phyloP scores from a whole-genome alignment of 2,888 invertebrate genomes.

The Agrypnus murinus region DNA sequence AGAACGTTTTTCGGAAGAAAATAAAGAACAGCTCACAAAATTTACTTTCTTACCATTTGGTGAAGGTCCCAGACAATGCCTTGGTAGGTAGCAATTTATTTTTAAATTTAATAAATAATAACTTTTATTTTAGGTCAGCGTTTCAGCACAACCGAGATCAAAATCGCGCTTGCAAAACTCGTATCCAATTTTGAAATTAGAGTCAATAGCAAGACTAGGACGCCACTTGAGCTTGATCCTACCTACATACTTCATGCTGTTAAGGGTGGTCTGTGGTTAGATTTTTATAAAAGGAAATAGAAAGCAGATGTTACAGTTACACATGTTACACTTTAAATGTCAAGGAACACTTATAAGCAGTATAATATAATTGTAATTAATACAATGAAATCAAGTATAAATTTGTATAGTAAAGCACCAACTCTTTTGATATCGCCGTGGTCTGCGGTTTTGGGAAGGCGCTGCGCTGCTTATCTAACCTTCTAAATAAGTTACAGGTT shows the following conservation, averaged over 20 bases:
- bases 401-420: too few species aligned
- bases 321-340: too few species aligned
- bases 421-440: too few species aligned
- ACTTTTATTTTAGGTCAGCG: slow-evolving; percentile 52
- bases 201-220: slow-evolving; percentile 61
- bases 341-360: too few species aligned
- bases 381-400: too few species aligned
- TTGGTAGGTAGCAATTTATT: slow-evolving; percentile 56
- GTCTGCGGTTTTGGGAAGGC: too few species aligned
- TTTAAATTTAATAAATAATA: neutral
- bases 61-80: slow-evolving; percentile 62
- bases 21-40: slow-evolving; percentile 59
- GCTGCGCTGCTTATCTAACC: too few species aligned
- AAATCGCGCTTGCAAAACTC: slow-evolving; percentile 54
- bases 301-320: neutral
- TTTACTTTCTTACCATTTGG: slow-evolving; percentile 62
- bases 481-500: too few species aligned
- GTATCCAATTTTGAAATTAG: slow-evolving; percentile 63
- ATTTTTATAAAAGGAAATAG: slow-evolving; percentile 68
- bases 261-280: slow-evolving; percentile 60
- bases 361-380: too few species aligned
- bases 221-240: slow-evolving; percentile 59
- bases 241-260: slow-evolving; percentile 55
- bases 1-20: too few species aligned
- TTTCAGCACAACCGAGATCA: slow-evolving; percentile 59